Evolutionary conservation across 92 coral and sea anemone genomes (phyloP).

Genomic region (Actinostola sp.): DNA sequence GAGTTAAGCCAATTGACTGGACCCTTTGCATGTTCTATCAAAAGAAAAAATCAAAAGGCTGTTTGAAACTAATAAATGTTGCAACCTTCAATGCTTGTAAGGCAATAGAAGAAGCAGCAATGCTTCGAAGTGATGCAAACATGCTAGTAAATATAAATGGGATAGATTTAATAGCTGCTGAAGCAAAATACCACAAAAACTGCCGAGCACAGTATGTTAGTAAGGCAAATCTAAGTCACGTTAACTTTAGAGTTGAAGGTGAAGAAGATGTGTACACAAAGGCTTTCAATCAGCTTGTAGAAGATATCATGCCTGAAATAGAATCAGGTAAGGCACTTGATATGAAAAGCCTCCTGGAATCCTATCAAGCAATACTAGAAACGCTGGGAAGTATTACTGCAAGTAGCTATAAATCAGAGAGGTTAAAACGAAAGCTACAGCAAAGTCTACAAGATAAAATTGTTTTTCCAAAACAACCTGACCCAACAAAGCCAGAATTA

Average conservation of each 20-base stretch:
- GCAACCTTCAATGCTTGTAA: constrained; percentile 31
- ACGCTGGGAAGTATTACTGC: constrained; percentile 40
- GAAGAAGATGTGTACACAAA: constrained; percentile 25
- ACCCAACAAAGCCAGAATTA: constrained; percentile 66
- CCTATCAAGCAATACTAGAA: constrained; percentile 9
- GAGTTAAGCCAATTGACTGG: constrained; percentile 27
- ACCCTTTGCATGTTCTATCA: constrained; percentile 43
- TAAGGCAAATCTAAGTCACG: constrained; percentile 19
- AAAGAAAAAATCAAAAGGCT: constrained; percentile 12
- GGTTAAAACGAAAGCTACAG: constrained; percentile 54
- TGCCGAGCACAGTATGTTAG: constrained; percentile 39
- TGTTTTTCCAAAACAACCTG: constrained; percentile 63
- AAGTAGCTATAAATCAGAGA: constrained; percentile 36
- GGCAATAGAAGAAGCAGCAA: constrained; percentile 43
- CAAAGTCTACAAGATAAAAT: constrained; percentile 38
- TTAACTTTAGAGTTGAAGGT: constrained; percentile 7
- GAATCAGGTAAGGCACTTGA: constrained; percentile 29
- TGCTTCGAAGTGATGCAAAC: constrained; percentile 13
- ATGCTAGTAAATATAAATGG: constrained; percentile 16
- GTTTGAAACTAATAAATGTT: constrained; percentile 8
- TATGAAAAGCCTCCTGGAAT: constrained; percentile 36
- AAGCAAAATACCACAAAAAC: constrained; percentile 27
- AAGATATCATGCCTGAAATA: constrained; percentile 6
- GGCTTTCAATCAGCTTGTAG: constrained; percentile 32
- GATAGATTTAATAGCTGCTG: constrained; percentile 37